These are phyloP conservation scores for Caenorhabditis remanei DNA, from an alignment of 1,140 invertebrate genomes.

Conservation along the genomic window DNA sequence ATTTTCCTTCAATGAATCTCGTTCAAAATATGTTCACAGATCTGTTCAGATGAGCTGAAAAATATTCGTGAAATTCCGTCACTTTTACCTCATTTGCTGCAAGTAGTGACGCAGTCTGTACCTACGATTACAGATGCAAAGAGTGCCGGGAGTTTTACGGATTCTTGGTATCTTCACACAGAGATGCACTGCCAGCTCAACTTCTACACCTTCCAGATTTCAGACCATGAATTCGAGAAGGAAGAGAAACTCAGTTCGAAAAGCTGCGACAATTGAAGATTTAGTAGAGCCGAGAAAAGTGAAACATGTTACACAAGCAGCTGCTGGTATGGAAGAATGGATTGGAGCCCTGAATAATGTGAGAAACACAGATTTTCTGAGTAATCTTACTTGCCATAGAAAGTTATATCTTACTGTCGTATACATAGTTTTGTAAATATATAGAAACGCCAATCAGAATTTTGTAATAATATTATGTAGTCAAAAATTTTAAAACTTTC, in stretches of 20 bases:
- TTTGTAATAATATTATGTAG: neutral
- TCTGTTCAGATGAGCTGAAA: neutral
- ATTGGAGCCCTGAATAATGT: slow-evolving; percentile 13
- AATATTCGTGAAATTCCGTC: neutral
- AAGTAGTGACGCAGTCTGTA: neutral
- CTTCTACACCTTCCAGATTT: neutral
- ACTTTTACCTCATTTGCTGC: neutral
- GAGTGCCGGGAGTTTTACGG: neutral
- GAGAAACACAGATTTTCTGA: neutral
- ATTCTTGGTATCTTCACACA: neutral
- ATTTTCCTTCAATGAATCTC: slow-evolving; percentile 34
- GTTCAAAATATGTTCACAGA: neutral
- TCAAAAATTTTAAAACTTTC: neutral
- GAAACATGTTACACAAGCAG: slow-evolving; percentile 1
- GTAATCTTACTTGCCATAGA: too few relatives aligned
- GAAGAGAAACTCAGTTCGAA: slow-evolving; percentile 12
- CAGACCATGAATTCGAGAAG: slow-evolving; percentile 30
- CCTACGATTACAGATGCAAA: slow-evolving; percentile 9
- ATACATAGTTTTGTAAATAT: too few relatives aligned
- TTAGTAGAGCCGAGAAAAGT: slow-evolving; percentile 30
- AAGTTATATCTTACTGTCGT: too few relatives aligned
- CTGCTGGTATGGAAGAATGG: slow-evolving; percentile 39
- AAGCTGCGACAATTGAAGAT: slow-evolving; percentile 39
- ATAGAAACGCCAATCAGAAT: neutral
- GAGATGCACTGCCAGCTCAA: neutral